Percentiles rank a stretch among this genome's conserved stretches.
These are phyloP conservation scores for Sebastes elongatus DNA, from an alignment of 2,797 vertebrate species.

Conservation along the genomic window DNA sequence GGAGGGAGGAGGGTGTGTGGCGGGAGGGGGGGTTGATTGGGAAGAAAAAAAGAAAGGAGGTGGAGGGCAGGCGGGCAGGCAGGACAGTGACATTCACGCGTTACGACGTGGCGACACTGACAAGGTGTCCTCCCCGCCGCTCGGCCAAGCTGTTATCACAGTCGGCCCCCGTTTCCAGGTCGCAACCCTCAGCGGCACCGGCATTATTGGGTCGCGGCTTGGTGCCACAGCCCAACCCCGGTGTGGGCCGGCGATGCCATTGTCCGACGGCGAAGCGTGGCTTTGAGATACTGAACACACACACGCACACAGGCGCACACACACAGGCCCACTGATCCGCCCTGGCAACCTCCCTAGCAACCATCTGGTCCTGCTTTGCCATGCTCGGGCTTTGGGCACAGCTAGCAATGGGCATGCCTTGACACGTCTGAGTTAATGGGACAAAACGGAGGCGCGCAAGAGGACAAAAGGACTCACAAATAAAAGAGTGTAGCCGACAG, in stretches of 20 bases:
- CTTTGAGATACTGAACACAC: conserved; percentile 66
- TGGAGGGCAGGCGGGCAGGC: conserved; percentile 49
- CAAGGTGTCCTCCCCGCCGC: conserved; percentile 76
- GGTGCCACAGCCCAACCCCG: conserved; percentile 76
- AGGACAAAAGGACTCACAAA: conserved; percentile 72
- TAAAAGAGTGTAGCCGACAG: conserved; percentile 55
- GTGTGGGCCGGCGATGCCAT: conserved; percentile 71
- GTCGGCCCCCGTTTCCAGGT: conserved; percentile 83
- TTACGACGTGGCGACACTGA: conserved; percentile 78
- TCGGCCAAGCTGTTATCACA: conserved; percentile 85
- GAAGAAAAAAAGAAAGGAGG: neutral
- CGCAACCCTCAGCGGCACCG: conserved; percentile 84
- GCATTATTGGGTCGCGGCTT: conserved; percentile 87
- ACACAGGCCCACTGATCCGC: conserved; percentile 68
- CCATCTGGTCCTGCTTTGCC: conserved; percentile 83
- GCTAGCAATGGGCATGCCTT: conserved; percentile 75
- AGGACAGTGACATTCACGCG: conserved; percentile 83
- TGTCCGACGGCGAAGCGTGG: conserved; percentile 78
- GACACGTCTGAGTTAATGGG: conserved; percentile 81
- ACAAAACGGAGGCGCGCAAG: conserved; percentile 72
- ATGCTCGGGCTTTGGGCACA: conserved; percentile 72
- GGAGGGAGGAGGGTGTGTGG: conserved; percentile 35
- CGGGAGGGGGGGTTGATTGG: neutral
- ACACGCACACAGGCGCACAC: conserved; percentile 10
- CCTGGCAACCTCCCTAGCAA: conserved; percentile 85